phyloP scores from a whole-genome alignment of 2,888 invertebrate species.

The Trichacis sp. region DNA sequence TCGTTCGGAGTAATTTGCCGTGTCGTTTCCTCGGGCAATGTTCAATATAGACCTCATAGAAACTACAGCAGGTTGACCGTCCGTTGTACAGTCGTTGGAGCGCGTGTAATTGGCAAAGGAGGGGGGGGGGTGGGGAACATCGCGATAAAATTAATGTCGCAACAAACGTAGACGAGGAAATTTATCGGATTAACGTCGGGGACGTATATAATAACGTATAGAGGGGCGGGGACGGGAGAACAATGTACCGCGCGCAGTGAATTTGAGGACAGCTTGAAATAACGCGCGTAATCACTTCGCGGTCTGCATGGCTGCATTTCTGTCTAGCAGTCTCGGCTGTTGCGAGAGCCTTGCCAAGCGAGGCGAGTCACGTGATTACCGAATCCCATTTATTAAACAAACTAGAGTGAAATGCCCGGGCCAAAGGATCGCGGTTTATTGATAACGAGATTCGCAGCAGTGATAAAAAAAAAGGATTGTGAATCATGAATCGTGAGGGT shows the following conservation, averaged over 20 bases:
- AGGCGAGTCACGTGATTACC: conserved; percentile 15
- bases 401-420: conserved; percentile 33
- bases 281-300: conserved; percentile 28
- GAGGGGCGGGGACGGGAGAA: conserved; percentile 5
- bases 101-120: no score
- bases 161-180: no score
- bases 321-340: neutral
- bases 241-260: conserved; percentile 17
- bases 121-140: no score
- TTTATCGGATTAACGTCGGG: no score
- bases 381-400: conserved; percentile 29
- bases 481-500: no score
- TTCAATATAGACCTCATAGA: conserved; percentile 31
- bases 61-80: conserved; percentile 16
- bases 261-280: conserved; percentile 31
- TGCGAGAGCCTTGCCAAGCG: conserved; percentile 1
- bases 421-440: conserved; percentile 21
- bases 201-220: no score
- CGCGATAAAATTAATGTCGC: no score
- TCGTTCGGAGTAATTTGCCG: neutral
- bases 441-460: conserved; percentile 37
- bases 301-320: conserved; percentile 8
- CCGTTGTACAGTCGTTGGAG: neutral
- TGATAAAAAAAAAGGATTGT: no score
- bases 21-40: conserved; percentile 4